Evolutionary conservation across 2,113 vertebrate genomes (phyloP).

Genomic region (Tretioscincus oriximinensis): DNA sequence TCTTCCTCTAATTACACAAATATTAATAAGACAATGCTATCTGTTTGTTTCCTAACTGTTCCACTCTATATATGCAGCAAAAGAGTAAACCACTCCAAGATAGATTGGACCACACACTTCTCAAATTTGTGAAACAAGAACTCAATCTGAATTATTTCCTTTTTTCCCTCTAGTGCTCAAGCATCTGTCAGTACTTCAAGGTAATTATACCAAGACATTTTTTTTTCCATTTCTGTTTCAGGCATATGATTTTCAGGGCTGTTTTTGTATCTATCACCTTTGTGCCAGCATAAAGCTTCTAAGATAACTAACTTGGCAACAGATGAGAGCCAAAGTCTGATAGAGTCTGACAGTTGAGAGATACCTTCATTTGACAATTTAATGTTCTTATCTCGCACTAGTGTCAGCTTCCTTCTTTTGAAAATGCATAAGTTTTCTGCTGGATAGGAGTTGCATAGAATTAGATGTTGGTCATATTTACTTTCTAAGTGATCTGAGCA

Average conservation of each 20-base stretch:
- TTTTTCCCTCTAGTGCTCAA: slow-evolving; percentile 38
- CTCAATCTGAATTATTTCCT: slow-evolving; percentile 42
- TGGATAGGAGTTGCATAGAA: background rate
- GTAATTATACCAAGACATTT: slow-evolving; percentile 35
- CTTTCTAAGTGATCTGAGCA: background rate
- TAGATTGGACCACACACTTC: background rate
- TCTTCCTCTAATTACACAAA: background rate
- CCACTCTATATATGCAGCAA: too few relatives aligned
- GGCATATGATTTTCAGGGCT: slow-evolving; percentile 25
- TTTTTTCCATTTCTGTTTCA: slow-evolving; percentile 29
- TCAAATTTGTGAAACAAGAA: slow-evolving; percentile 27
- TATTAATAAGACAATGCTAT: background rate
- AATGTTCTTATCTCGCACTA: rapidly evolving
- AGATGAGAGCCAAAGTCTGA: background rate
- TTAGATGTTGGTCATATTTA: slow-evolving; percentile 8
- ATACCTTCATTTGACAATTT: slow-evolving; percentile 1
- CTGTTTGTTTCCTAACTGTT: too few relatives aligned
- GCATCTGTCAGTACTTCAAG: slow-evolving; percentile 39
- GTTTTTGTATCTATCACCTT: slow-evolving; percentile 26
- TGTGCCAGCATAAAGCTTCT: slow-evolving; percentile 30
- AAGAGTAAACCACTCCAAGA: too few relatives aligned
- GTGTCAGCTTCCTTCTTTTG: slow-evolving; percentile 4
- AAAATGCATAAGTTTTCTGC: slow-evolving; percentile 23
- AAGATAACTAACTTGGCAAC: slow-evolving; percentile 25
- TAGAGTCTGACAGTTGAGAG: background rate